A percentile compares a stretch with the other conserved stretches of the same genome.
These are phyloP conservation scores for Dorcus parallelipipedus DNA, from an alignment of 2,888 invertebrate genomes.

Conservation along the genomic window DNA sequence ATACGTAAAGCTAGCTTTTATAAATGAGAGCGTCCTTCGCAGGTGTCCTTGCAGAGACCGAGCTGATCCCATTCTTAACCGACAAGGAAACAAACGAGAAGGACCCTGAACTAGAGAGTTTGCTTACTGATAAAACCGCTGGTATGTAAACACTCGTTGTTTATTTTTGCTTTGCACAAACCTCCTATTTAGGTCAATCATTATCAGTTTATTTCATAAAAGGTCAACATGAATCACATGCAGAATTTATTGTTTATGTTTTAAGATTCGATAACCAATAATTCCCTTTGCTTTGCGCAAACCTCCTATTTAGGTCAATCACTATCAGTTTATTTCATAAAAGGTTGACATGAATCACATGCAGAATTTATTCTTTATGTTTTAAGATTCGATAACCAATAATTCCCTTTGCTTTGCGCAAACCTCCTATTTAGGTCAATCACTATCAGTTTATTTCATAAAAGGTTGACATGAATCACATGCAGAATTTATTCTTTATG, in stretches of 20 bases:
- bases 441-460: neutral
- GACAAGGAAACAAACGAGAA: slow-evolving; percentile 35
- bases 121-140: slow-evolving; percentile 42
- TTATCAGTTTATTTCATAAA: neutral
- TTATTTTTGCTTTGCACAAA: neutral
- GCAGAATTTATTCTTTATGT: too few species aligned
- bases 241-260: too few species aligned
- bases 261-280: slow-evolving; percentile 25
- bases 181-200: neutral
- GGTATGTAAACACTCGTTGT: slow-evolving; percentile 30
- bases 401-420: too few species aligned
- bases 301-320: neutral
- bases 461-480: neutral
- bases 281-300: too few species aligned
- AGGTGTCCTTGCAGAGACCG: slow-evolving; percentile 44
- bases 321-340: neutral
- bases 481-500: too few species aligned
- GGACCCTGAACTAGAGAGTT: slow-evolving; percentile 41
- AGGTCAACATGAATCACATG: neutral
- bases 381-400: slow-evolving; percentile 23
- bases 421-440: neutral
- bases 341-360: neutral
- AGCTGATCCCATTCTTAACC: slow-evolving; percentile 44
- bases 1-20: neutral
- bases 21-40: slow-evolving; percentile 15